Base-by-base conservation (phyloP, 2,888 invertebrate species). In the Drosophila bunnanda region DNA sequence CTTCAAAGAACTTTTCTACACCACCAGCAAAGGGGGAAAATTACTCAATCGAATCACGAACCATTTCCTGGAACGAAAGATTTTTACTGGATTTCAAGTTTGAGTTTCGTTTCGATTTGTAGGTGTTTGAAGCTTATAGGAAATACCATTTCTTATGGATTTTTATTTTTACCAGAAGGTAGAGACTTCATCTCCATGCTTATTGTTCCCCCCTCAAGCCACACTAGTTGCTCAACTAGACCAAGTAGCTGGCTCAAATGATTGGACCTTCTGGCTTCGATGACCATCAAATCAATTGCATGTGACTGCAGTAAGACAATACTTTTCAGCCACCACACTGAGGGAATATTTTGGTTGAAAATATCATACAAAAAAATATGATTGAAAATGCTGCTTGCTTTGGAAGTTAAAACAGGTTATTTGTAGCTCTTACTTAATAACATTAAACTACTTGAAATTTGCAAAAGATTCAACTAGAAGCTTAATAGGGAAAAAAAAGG, bases 231-330 rank as follows among this genome's bases (percentile, higher is more conserved):
- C 20, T 50, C 17, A 60, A 58, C 58, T 41, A 58, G 39, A 39
- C 30, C 59, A 22, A 32, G 58, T 58, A 58, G 39, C 39, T 60
- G 57, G 22, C 59, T 60, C 58, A 57, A 62, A 61, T 62, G 54
- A 68, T 68, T 53, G 54, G 36, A 66, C 66, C 68, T 53, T 53
- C 44, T 53, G 68, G 36, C 44, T 44, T 13, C 17, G 52, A 46
- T 66, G 66, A 34, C 69, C 69, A 67, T 69, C 66, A 67, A 69
- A 69, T 69, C 69, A 67, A 67, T 67, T 67, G 55, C 55, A 68
- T 34, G 34, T 68, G 66, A 67, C 46, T 20, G 50, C 66, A n/a
- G 68, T 66, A n/a, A 38, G 36, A 22, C 17, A 54, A 36, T 32
- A 32, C 46, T 44, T 44, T 2, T 15, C 60, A 44, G 28, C 13